Conservation (phyloP, 2,888 invertebrate genomes). For the Lasioglossum lativentre region DNA sequence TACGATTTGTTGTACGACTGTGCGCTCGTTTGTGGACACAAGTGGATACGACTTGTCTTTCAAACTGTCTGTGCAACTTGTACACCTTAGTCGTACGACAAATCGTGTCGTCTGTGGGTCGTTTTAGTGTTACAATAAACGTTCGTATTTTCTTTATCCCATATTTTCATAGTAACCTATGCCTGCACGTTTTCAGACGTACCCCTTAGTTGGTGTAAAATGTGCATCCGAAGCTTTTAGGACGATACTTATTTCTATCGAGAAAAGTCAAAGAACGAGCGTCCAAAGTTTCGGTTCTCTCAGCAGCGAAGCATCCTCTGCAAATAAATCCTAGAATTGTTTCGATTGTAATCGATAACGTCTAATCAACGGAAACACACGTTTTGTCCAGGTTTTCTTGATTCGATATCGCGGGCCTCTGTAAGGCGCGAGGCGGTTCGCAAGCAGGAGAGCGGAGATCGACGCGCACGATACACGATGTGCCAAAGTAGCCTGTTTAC, state of each 20-base stretch:
- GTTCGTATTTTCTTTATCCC: background rate
- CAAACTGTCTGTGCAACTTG: too few species aligned
- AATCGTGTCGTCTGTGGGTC: too few species aligned
- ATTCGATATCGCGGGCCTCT: background rate
- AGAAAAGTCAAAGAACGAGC: background rate
- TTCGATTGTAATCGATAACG: background rate
- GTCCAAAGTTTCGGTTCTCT: background rate
- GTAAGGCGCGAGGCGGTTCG: background rate
- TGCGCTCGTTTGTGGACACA: too few species aligned
- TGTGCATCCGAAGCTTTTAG: too few species aligned
- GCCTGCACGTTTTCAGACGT: background rate
- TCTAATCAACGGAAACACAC: background rate
- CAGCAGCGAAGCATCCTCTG: background rate
- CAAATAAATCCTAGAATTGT: background rate
- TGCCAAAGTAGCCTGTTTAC: slow-evolving; percentile 19
- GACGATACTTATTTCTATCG: too few species aligned
- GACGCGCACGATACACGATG: background rate
- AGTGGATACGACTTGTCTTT: too few species aligned
- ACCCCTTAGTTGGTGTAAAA: background rate
- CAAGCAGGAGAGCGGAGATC: background rate
- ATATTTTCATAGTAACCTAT: background rate
- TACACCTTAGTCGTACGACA: too few species aligned
- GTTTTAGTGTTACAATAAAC: too few species aligned
- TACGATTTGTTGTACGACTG: too few species aligned
- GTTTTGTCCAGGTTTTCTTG: background rate